Conservation (phyloP, 2,113 vertebrate species). For the Myiozetetes cayanensis region DNA sequence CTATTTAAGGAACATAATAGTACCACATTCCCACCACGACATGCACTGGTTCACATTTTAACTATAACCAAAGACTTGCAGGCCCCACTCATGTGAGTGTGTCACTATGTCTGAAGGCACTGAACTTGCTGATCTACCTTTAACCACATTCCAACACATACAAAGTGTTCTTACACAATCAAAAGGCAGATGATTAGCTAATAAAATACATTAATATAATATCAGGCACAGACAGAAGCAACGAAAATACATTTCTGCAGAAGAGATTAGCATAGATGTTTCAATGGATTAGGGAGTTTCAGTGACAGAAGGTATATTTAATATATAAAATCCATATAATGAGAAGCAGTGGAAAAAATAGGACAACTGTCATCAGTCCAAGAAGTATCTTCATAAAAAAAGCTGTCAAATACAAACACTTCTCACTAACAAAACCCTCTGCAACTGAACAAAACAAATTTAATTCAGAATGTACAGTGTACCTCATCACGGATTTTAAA, state of each 20-base stretch:
- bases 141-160: neutral
- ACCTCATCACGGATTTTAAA: neutral
- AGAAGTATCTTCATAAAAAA: neutral
- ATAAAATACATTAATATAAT: neutral
- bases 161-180: neutral
- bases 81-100: rapidly evolving
- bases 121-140: neutral
- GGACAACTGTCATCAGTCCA: neutral
- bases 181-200: neutral
- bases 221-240: neutral
- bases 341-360: conserved; percentile 1
- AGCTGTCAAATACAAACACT: neutral
- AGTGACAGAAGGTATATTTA: conserved; percentile 29
- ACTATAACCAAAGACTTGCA: neutral
- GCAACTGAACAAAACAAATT: neutral
- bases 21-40: rapidly evolving
- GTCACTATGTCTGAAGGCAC: neutral
- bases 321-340: conserved; percentile 17
- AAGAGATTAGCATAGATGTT: conserved; percentile 19
- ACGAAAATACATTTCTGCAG: neutral
- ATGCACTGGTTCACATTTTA: neutral
- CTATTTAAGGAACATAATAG: neutral
- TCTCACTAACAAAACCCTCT: neutral
- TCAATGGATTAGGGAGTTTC: conserved; percentile 22
- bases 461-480: neutral